Evolutionary conservation across 2,797 vertebrate species (phyloP).

Genomic region (Lacerta agilis): DNA sequence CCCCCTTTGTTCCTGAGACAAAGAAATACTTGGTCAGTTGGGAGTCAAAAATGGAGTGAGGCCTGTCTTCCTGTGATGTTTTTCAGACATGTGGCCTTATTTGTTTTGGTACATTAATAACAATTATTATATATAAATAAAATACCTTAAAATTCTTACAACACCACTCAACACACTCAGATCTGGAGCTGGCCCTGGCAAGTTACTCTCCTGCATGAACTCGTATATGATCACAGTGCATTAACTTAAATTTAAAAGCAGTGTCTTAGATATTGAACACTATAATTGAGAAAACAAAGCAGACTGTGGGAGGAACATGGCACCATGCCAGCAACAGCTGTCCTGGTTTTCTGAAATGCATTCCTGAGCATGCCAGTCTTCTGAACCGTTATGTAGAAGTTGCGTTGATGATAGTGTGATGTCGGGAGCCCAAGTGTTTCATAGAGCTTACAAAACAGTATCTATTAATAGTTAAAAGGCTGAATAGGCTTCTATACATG

Average conservation of each 20-base stretch:
- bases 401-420: neutral
- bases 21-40: no score
- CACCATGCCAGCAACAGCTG: neutral
- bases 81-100: no score
- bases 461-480: constrained; percentile 15
- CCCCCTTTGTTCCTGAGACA: no score
- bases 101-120: no score
- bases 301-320: neutral
- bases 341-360: neutral
- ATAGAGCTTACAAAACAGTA: neutral
- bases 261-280: neutral
- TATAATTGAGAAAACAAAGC: neutral
- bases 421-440: neutral
- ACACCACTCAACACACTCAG: neutral
- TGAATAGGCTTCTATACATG: neutral
- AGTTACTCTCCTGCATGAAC: neutral
- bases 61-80: no score
- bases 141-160: no score
- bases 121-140: no score
- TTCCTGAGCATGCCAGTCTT: neutral
- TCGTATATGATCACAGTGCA: neutral
- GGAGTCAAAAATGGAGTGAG: no score
- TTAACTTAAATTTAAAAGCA: neutral
- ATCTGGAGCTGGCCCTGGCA: neutral
- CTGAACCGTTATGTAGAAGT: neutral